Conservation (phyloP, 2,113 vertebrate genomes). For the Oreochromis niloticus region DNA sequence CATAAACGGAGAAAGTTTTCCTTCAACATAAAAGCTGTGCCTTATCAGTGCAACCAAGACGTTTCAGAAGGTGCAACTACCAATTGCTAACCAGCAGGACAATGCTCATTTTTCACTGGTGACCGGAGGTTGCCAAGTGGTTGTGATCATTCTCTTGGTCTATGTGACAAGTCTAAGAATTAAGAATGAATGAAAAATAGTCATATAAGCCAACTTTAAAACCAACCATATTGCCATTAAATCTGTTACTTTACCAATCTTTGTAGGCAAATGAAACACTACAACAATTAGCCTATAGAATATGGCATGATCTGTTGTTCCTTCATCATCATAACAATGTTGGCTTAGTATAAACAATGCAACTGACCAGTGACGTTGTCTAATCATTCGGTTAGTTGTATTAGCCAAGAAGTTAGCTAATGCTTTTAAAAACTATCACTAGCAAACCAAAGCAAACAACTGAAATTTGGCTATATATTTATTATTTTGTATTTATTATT, state of each 20-base stretch:
- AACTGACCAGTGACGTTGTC: too few species aligned
- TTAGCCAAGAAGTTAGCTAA: too few species aligned
- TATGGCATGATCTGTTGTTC: too few species aligned
- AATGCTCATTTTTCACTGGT: neutral
- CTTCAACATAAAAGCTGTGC: neutral
- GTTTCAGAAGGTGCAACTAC: neutral
- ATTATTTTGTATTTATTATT: too few species aligned
- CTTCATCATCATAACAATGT: too few species aligned
- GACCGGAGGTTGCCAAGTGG: accelerated
- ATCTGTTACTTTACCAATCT: neutral
- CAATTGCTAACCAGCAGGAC: neutral
- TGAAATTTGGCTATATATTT: too few species aligned
- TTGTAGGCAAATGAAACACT: neutral
- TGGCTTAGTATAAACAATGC: too few species aligned
- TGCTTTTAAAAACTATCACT: too few species aligned
- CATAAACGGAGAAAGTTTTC: neutral
- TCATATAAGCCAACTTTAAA: neutral
- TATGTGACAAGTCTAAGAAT: neutral
- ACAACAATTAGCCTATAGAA: neutral
- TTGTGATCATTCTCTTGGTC: neutral
- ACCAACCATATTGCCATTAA: neutral
- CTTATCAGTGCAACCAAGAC: neutral
- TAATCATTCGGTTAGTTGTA: too few species aligned
- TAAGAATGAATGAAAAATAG: neutral
- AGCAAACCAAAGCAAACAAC: too few species aligned